phyloP scores from a whole-genome alignment of 1,140 invertebrate species.

The Trichonephila clavata region DNA sequence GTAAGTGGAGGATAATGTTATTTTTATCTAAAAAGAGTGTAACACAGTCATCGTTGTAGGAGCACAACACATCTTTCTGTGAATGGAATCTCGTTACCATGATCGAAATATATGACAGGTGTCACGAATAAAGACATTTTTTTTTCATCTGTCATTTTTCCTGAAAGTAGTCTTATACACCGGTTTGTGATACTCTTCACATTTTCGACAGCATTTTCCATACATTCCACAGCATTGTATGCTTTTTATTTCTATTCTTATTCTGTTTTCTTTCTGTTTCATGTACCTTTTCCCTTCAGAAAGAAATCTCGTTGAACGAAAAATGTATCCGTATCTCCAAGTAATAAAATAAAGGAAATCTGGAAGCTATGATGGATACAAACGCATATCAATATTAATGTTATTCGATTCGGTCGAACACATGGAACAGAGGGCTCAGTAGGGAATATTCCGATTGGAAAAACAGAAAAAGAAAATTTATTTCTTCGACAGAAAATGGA shows the following conservation, averaged over 20 bases:
- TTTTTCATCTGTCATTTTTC: background rate
- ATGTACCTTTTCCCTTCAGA: background rate
- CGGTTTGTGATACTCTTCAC: background rate
- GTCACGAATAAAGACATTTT: background rate
- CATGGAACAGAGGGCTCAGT: background rate
- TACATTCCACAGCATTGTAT: background rate
- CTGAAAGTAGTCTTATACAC: background rate
- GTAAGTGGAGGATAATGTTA: too few species aligned
- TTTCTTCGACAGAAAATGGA: background rate
- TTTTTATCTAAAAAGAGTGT: too few species aligned
- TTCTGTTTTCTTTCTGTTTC: background rate
- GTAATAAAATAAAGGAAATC: constrained; percentile 38
- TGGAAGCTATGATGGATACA: background rate
- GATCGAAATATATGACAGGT: background rate
- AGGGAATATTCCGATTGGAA: background rate
- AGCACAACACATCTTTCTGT: background rate
- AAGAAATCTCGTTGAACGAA: background rate
- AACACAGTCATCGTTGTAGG: background rate
- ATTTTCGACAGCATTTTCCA: background rate
- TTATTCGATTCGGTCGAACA: constrained; percentile 9
- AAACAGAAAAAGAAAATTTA: background rate
- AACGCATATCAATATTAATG: constrained; percentile 48
- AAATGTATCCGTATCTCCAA: background rate
- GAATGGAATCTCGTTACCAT: background rate
- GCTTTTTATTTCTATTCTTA: background rate